Base-by-base conservation (phyloP, 1,140 invertebrate species). In the Ladona fulva region DNA sequence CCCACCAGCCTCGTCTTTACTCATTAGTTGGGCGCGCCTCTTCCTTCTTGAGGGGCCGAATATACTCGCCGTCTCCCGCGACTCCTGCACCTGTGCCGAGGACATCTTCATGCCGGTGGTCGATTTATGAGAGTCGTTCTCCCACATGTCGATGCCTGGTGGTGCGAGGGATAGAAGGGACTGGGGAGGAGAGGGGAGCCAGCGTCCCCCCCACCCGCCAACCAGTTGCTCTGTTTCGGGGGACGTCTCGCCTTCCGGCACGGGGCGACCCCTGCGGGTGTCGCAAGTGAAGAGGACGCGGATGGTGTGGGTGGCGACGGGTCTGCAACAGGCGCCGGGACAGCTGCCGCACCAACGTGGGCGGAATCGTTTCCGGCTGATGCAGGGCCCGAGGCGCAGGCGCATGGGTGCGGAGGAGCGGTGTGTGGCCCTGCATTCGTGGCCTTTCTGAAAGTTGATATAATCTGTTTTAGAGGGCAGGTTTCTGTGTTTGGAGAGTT, bases 341-440 rank as follows among this genome's bases (percentile, higher is more conserved):
- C 90, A 92, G 74, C 83, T 84, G 29, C 90, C 90, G 80, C 91
- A 92, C 79, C 87, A 87, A 81, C 90, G 91, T 0, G 90, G 89
- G 25, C 88, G 86, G 84, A 87, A 91, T 8, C 87, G 83, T 78
- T 89, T 88, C 74, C 88, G 86, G 81, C 90, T 91, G 3, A 87
- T 82, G 82, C 91, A 92, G 52, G 90, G 87, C 24, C 89, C 90
- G 78, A 90, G 87, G 0, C 86, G 85, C 12, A 92, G 85, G 59
- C 87, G 85, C 0, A 89, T 84, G 14, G 87, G 85, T 24, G 80
- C 79, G 22, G 85, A 83, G 25, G 86, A 81, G n/a, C 88, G 86
- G 77, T 89, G 86, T 3, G 90, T 90, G 12, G 89, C 89, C 75
- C 90, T 89, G 83, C 91, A 92, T 82, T 89, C 87, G 81, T 90